Evolutionary conservation across 2,797 vertebrate genomes (phyloP).

Genomic region (Emys orbicularis): DNA sequence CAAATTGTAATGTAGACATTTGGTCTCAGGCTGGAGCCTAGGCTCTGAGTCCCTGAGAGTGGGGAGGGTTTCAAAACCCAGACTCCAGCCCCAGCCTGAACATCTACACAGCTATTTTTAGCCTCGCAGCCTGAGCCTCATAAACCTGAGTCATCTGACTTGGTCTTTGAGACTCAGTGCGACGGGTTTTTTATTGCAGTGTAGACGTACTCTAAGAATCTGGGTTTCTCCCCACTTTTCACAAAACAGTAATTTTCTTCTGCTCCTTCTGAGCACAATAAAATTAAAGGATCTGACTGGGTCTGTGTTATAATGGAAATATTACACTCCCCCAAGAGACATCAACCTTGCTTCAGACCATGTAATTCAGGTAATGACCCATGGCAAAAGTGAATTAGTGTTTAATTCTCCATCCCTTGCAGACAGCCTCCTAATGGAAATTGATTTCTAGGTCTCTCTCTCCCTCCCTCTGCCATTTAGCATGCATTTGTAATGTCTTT

Average conservation of each 20-base stretch:
- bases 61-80: neutral
- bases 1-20: neutral
- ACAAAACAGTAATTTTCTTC: neutral
- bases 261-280: neutral
- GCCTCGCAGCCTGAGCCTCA: neutral
- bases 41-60: neutral
- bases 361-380: constrained; percentile 72
- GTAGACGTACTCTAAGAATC: neutral
- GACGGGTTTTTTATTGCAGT: neutral
- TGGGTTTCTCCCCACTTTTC: neutral
- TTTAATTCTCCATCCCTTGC: constrained; percentile 52
- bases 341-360: constrained; percentile 20
- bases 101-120: neutral
- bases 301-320: neutral
- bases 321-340: constrained; percentile 18
- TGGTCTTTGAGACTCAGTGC: neutral
- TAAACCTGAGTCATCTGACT: neutral
- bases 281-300: constrained; percentile 12
- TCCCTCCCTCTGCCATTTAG: neutral
- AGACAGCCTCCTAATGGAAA: constrained; percentile 62
- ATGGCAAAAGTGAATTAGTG: constrained; percentile 61
- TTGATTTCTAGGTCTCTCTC: constrained; percentile 51
- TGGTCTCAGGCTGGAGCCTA: neutral
- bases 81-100: neutral
- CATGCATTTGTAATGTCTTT: neutral